Evolutionary conservation across 2,113 vertebrate species (phyloP).

Genomic region (Nansenia antarctica): DNA sequence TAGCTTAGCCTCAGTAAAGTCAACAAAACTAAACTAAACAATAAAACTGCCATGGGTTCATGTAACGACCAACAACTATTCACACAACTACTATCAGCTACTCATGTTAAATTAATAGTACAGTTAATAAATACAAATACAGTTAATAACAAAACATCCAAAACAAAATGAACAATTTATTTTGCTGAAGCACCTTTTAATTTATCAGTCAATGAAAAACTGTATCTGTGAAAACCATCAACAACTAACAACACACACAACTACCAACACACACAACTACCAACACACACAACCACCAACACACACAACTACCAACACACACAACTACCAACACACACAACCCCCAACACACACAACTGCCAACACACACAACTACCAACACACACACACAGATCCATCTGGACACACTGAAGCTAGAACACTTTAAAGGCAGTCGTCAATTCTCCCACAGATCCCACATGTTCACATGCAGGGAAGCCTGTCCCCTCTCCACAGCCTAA

Average conservation of each 20-base stretch:
- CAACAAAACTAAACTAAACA: slow-evolving; percentile 58
- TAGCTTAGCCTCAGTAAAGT: slow-evolving; percentile 51
- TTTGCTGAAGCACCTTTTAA: background rate
- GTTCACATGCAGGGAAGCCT: slow-evolving; percentile 16
- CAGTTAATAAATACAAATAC: background rate
- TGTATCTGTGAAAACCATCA: background rate
- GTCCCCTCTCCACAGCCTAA: slow-evolving; percentile 24
- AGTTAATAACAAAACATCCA: background rate
- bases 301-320: slow-evolving; percentile 7
- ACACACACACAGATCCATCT: slow-evolving; percentile 8
- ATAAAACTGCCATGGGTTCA: background rate
- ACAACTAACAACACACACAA: background rate
- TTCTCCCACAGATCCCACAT: slow-evolving; percentile 10
- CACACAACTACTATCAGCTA: too few species aligned
- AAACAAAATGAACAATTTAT: background rate
- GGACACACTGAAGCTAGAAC: too few species aligned
- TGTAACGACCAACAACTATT: too few species aligned
- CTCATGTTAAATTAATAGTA: slow-evolving; percentile 4
- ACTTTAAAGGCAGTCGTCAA: slow-evolving; percentile 8
- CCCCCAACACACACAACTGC: too few species aligned
- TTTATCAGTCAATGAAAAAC: background rate
- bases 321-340: background rate
- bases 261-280: too few species aligned
- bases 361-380: background rate
- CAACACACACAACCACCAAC: background rate